These are phyloP conservation scores for Trematomus loennbergii DNA, from an alignment of 2,113 vertebrate species.

Conservation along the genomic window DNA sequence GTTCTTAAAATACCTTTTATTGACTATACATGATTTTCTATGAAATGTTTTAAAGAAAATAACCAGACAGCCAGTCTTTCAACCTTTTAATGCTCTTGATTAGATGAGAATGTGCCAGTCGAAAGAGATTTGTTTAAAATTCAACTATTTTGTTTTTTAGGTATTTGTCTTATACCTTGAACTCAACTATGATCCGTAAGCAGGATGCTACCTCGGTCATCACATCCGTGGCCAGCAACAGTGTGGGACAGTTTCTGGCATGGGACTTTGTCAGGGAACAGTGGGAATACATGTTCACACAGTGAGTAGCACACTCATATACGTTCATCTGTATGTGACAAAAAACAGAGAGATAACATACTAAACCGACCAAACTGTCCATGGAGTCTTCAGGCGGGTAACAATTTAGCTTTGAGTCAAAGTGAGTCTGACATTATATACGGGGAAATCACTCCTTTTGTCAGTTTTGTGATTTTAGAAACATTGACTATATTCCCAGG, in stretches of 20 bases:
- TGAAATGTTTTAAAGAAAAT: no score
- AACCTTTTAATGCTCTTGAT: background rate
- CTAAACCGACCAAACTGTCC: no score
- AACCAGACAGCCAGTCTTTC: background rate
- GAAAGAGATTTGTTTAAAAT: background rate
- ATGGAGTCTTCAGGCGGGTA: no score
- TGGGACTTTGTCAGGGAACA: slow-evolving; percentile 90
- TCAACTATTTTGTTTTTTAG: slow-evolving; percentile 69
- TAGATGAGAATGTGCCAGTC: background rate
- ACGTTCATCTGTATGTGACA: background rate
- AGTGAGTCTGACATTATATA: no score
- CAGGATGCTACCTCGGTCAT: slow-evolving; percentile 91
- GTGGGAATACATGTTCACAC: slow-evolving; percentile 85
- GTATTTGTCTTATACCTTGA: slow-evolving; percentile 86
- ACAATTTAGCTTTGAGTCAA: no score
- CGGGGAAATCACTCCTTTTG: no score
- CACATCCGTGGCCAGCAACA: slow-evolving; percentile 85
- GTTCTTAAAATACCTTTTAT: no score
- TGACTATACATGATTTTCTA: no score
- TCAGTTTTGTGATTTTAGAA: no score
- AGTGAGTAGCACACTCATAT: slow-evolving; percentile 83
- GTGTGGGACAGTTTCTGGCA: slow-evolving; percentile 84
- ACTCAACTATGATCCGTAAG: slow-evolving; percentile 86
- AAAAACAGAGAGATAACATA: no score
- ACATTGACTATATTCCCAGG: no score